Percentiles rank a stretch among this genome's conserved stretches.
Evolutionary conservation across 2,888 invertebrate genomes (phyloP).

Genomic region (Orthonychiurus folsomi): DNA sequence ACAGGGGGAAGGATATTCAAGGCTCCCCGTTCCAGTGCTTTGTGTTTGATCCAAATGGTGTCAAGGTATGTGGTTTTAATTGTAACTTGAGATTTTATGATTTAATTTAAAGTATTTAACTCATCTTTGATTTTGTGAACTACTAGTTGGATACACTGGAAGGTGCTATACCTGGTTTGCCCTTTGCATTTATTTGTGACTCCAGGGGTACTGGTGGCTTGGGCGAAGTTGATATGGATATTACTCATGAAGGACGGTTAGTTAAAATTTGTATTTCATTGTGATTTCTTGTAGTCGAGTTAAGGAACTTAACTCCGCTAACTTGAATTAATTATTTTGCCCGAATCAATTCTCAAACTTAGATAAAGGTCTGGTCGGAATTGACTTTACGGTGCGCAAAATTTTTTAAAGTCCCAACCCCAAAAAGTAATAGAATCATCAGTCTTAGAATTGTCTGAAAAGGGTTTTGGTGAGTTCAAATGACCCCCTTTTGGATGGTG

Average conservation of each 20-base stretch:
- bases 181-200: slow-evolving; percentile 73
- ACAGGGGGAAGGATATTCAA: slow-evolving; percentile 88
- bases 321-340: no score
- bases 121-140: no score
- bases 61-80: slow-evolving; percentile 59
- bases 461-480: no score
- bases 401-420: no score
- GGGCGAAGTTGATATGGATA: slow-evolving; percentile 79
- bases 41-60: slow-evolving; percentile 86
- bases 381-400: no score
- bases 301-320: neutral
- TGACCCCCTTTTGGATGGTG: no score
- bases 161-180: slow-evolving; percentile 66
- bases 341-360: no score
- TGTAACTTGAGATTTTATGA: neutral
- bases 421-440: no score
- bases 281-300: no score
- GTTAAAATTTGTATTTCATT: neutral
- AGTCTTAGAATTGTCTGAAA: no score
- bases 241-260: slow-evolving; percentile 71
- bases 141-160: slow-evolving; percentile 40
- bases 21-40: slow-evolving; percentile 95
- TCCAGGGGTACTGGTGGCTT: slow-evolving; percentile 69
- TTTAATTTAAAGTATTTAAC: neutral
- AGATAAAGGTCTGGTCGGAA: no score